A percentile compares a stretch with the other conserved stretches of the same genome.
phyloP scores from a whole-genome alignment of 1,140 invertebrate species.

The Venturia canescens region DNA sequence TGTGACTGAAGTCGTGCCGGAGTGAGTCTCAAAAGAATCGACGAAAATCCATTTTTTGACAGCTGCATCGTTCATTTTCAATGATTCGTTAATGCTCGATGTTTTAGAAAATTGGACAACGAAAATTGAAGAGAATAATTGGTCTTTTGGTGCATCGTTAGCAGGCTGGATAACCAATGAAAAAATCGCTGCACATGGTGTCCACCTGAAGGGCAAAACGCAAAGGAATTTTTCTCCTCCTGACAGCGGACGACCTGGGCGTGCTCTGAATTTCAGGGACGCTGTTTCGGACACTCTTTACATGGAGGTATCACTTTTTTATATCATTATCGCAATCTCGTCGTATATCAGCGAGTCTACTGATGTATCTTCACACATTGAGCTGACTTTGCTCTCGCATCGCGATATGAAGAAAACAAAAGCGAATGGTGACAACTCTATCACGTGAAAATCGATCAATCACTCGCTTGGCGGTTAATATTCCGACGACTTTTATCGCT shows the following conservation, averaged over 20 bases:
- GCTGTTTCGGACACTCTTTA: neutral
- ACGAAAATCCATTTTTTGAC: too few relatives aligned
- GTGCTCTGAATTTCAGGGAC: too few relatives aligned
- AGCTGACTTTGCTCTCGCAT: slow-evolving; percentile 10
- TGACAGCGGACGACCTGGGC: too few relatives aligned
- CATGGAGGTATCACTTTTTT: slow-evolving; percentile 40
- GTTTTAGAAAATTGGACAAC: too few relatives aligned
- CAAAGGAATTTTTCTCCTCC: too few relatives aligned
- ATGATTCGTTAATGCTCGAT: too few relatives aligned
- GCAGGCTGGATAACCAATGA: too few relatives aligned
- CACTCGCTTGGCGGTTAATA: neutral
- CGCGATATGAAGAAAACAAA: neutral
- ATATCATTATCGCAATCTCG: slow-evolving; percentile 38
- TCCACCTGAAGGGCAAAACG: neutral
- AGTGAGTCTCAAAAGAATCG: too few relatives aligned
- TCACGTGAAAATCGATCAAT: slow-evolving; percentile 4
- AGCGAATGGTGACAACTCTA: slow-evolving; percentile 9
- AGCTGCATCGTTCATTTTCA: too few relatives aligned
- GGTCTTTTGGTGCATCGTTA: too few relatives aligned
- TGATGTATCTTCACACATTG: slow-evolving; percentile 12
- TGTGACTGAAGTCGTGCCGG: too few relatives aligned
- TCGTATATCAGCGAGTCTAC: neutral
- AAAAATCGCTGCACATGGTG: neutral
- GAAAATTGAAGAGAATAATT: too few relatives aligned
- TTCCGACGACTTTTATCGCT: neutral